Base-by-base conservation (phyloP, 2,888 invertebrate species). In the Amphimallon solstitiale region DNA sequence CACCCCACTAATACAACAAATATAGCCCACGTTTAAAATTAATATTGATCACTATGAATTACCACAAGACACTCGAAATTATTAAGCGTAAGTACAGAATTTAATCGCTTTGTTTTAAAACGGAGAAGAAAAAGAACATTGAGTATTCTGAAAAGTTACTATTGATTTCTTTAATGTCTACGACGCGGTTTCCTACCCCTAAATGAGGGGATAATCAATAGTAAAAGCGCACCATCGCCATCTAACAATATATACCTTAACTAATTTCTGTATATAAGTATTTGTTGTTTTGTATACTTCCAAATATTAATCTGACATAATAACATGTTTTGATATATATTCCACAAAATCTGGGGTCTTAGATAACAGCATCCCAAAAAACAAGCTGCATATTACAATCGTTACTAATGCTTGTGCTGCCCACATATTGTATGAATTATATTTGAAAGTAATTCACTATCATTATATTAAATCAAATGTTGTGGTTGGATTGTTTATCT, bases 171-270 rank as follows among this genome's bases (percentile, higher is more conserved):
- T 56, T 2, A 19, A 17, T n/a, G 19, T 38, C 51, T n/a, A n/a
- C n/a, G n/a, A n/a, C 38, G 21, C 37, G 21, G 19, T 4, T 63
- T 52, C 29, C 19, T 43, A 17, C 35, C 40, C 49, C n/a, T 9
- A 59, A 65, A 40, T 23, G 21, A 34, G 52, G 61, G 54, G 61
- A 37, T 40, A 63, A 67, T 63, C 63, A 66, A 66, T 66, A 65
- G 10, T n/a, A 19, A 48, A 21, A 17, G 38, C 21, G 21, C 29
- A 29, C 5, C 10, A 10, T 17, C 17, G 63, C 29, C 51, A 65
- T 52, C 54, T 63, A 56, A 7, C 63, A 40, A 17, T 34, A 46
- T 14, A 17, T 37, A 38, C 10, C 7, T 15, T 17, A 10, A 21
- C 4, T 15, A 29, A 21, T 6, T 2, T n/a, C 9, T 9, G 34